Evolutionary conservation across 2,888 invertebrate genomes (phyloP).

Genomic region (Thereva unica): DNA sequence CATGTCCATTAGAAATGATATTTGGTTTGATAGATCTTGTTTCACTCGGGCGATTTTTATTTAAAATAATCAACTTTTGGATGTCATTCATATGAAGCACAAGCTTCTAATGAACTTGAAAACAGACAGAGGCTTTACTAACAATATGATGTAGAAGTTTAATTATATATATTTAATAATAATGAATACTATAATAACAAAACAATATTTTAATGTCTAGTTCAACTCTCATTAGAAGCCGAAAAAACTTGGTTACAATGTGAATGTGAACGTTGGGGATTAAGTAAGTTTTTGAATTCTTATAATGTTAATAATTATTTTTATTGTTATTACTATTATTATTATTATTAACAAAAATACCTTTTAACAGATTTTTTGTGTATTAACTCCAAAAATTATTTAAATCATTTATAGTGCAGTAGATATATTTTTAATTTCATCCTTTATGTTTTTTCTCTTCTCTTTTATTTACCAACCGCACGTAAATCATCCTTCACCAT

Average conservation of each 20-base stretch:
- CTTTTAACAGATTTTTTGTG: background rate
- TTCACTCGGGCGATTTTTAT: too few species aligned
- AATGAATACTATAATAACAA: conserved; percentile 6
- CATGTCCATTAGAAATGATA: too few species aligned
- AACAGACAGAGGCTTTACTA: too few species aligned
- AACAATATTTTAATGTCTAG: conserved; percentile 59
- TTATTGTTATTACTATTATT: background rate
- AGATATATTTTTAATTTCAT: background rate
- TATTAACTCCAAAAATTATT: background rate
- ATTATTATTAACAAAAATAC: background rate
- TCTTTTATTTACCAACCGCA: conserved; percentile 1
- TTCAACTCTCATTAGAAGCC: conserved; percentile 83
- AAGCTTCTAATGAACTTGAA: too few species aligned
- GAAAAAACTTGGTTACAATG: conserved; percentile 90
- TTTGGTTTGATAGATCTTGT: too few species aligned
- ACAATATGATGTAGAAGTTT: too few species aligned
- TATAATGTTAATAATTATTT: background rate
- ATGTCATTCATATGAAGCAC: too few species aligned
- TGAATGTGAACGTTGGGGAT: conserved; percentile 86
- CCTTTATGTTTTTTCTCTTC: background rate
- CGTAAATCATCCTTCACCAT: conserved; percentile 2
- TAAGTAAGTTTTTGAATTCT: conserved; percentile 53
- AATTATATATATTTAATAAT: too few species aligned
- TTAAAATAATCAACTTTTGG: too few species aligned
- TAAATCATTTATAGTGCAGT: too few species aligned